Base-by-base conservation (phyloP, 1,140 invertebrate genomes). In the Oppia nitens region DNA sequence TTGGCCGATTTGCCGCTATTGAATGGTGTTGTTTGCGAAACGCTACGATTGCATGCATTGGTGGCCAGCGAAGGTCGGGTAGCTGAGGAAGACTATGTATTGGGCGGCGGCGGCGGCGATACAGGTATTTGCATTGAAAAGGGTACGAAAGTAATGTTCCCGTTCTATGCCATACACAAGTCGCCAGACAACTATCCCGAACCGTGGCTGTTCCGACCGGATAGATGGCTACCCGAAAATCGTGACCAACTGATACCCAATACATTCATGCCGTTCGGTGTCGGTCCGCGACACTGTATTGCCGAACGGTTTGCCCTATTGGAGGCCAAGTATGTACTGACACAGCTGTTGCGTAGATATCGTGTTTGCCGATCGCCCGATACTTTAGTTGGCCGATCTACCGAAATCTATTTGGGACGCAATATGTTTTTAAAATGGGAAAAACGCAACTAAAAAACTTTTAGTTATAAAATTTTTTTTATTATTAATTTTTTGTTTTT, bases 191-290 rank as follows among this genome's bases (percentile, higher is more conserved):
- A 74, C 63, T 83, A 74, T 71, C 72, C 76, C 0, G 67, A 82
- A 49, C 80, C 81, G 23, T 66, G 78, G 2, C 69, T 68, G 62
- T 83, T 82, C 63, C 71, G 77, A 64, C 81, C 81, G 0, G 79
- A 81, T 59, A 67, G 81, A 66, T 82, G 63, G 50, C n/a, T 51
- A 27, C 28, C 50, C 2, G 51, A 47, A 53, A 58, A 61, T 52
- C 3, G 6, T 21, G 3, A 61, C 23, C 26, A 55, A 2, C 40
- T 62, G 20, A 17, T 26, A 6, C 47, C 57, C 23, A 24, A 61
- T n/a, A 29, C 60, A n/a, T 61, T 17, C 27, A n/a, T 61, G 0
- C 60, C 60, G 9, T 61, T 61, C 25, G 28, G 47, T 4, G 2
- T 20, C 20, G 57, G 57, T 12, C 77, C 76, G 2, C 62, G 76